Conservation (phyloP, 2,797 vertebrate species). For the Halcyon smyrnensis region DNA sequence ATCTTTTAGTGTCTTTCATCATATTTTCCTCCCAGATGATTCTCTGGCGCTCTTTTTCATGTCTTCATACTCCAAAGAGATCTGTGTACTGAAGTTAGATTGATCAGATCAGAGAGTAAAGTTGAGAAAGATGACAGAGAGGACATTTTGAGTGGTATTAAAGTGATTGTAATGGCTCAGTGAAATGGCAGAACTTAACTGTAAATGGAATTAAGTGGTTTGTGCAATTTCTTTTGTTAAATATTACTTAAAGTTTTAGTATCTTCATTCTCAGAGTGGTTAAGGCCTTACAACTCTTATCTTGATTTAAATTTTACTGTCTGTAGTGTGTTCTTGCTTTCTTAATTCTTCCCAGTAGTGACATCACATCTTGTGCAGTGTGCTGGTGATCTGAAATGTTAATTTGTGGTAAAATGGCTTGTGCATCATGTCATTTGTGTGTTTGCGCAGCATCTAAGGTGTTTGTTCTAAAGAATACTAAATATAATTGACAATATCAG, state of each 20-base stretch:
- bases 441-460: neutral
- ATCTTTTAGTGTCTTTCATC: neutral
- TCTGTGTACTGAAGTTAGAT: neutral
- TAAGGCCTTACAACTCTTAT: neutral
- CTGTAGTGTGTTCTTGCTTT: neutral
- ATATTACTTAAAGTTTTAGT: neutral
- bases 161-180: neutral
- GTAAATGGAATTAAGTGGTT: neutral
- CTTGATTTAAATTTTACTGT: neutral
- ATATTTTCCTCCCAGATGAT: neutral
- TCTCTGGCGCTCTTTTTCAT: neutral
- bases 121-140: neutral
- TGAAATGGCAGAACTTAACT: conserved; percentile 26
- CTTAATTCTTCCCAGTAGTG: conserved; percentile 4
- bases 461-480: neutral
- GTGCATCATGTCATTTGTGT: neutral
- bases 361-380: neutral
- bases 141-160: neutral
- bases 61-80: neutral
- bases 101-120: neutral
- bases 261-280: neutral
- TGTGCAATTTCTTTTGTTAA: conserved; percentile 8
- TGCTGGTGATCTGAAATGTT: neutral
- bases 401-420: neutral
- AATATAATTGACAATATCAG: neutral